Percentiles rank a stretch among this genome's conserved stretches.
Conservation (phyloP, 2,888 invertebrate genomes). For the Chrysolina oricalcia region DNA sequence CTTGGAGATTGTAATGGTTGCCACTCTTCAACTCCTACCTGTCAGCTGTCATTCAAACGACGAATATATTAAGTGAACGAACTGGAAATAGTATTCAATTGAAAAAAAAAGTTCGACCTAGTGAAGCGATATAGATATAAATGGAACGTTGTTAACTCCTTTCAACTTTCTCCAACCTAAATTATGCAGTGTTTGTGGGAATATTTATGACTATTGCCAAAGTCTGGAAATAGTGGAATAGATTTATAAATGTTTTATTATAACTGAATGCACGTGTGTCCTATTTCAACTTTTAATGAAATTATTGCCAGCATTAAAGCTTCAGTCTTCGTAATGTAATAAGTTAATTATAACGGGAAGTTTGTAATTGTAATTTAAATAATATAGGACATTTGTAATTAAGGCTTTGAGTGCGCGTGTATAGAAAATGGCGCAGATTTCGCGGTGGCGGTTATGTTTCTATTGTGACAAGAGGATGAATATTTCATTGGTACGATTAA, state of each 20-base stretch:
- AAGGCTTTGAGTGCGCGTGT: conserved; percentile 65
- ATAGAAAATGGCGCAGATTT: conserved; percentile 65
- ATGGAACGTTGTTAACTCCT: conserved; percentile 43
- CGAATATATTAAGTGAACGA: background rate
- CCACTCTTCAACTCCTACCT: too few species aligned
- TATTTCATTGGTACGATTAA: background rate
- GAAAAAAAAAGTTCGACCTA: conserved; percentile 6
- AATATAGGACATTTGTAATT: conserved; percentile 70
- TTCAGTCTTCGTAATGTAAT: conserved; percentile 69
- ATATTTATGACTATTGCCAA: conserved; percentile 64
- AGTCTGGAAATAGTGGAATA: conserved; percentile 65
- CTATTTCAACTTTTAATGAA: conserved; percentile 70
- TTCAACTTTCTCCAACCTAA: conserved; percentile 48
- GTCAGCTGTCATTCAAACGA: too few species aligned
- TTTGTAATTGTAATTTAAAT: conserved; percentile 71
- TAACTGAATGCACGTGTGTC: conserved; percentile 70
- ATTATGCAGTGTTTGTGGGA: conserved; percentile 57
- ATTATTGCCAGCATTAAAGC: conserved; percentile 70
- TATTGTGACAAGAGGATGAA: conserved; percentile 17
- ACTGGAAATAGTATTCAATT: background rate
- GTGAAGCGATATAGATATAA: background rate
- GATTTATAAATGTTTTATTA: conserved; percentile 70
- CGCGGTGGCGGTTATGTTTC: conserved; percentile 20
- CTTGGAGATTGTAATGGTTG: too few species aligned
- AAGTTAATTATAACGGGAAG: conserved; percentile 70